Conservation (phyloP, 2,888 invertebrate genomes). For the Himalopsyche kuldschensis region DNA sequence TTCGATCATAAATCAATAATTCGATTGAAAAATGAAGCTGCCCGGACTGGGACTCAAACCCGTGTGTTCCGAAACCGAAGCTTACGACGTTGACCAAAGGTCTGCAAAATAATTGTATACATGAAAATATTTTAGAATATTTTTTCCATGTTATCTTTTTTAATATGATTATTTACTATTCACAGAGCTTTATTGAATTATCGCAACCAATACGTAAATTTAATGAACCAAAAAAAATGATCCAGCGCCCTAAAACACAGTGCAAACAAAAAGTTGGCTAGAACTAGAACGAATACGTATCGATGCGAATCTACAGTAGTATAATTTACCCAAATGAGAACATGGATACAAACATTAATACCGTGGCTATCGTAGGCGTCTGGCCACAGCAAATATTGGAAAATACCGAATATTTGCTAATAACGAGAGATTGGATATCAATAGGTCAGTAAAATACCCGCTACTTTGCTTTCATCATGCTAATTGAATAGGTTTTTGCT, state of each 20-base stretch:
- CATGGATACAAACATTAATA: not conserved
- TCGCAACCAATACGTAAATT: not conserved
- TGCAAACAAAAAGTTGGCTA: not conserved
- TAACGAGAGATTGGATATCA: conserved; percentile 1
- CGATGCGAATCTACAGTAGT: not conserved
- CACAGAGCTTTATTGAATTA: not conserved
- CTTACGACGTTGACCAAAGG: too few species aligned
- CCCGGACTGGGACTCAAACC: too few species aligned
- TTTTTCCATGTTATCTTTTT: too few species aligned
- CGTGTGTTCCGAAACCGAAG: too few species aligned
- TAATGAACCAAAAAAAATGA: not conserved
- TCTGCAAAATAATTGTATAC: too few species aligned
- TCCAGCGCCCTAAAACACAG: not conserved
- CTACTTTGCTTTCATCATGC: conserved; percentile 8
- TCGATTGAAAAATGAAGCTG: too few species aligned
- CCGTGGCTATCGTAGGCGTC: not conserved
- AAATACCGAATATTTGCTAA: conserved; percentile 10
- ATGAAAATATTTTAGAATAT: too few species aligned
- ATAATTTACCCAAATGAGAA: not conserved
- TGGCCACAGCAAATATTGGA: conserved; percentile 8
- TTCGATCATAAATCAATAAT: too few species aligned
- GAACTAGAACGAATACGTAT: not conserved
- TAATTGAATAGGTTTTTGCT: not conserved
- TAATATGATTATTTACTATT: not conserved
- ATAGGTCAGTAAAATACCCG: conserved; percentile 6